Evolutionary conservation across 2,797 vertebrate species (phyloP).

Genomic region (Salarias fasciatus): DNA sequence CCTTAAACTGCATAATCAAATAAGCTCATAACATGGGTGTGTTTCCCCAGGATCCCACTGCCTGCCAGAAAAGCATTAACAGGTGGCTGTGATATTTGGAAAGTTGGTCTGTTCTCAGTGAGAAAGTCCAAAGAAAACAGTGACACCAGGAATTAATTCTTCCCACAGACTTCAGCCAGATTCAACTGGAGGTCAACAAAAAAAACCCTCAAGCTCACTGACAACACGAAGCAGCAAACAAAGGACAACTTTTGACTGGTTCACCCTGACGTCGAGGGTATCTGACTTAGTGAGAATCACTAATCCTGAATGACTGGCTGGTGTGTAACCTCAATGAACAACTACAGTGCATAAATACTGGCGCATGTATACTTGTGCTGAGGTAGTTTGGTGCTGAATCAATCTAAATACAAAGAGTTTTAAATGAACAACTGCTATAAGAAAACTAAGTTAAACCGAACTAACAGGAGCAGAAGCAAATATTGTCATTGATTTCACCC

Average conservation of each 20-base stretch:
- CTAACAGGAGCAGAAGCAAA: no score
- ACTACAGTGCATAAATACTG: no score
- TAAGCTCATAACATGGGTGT: slow-evolving; percentile 68
- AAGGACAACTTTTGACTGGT: not conserved
- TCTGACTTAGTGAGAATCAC: no score
- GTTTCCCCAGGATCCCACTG: slow-evolving; percentile 58
- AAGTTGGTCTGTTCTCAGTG: slow-evolving; percentile 70
- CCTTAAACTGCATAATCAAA: slow-evolving; percentile 62
- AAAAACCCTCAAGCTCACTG: slow-evolving; percentile 17
- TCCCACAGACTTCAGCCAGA: slow-evolving; percentile 55
- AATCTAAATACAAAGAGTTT: no score
- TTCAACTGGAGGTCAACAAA: slow-evolving; percentile 18
- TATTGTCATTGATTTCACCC: no score
- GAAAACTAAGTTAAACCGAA: no score
- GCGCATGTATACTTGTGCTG: no score
- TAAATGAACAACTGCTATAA: no score
- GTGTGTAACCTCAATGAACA: no score
- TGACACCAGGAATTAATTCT: slow-evolving; percentile 70
- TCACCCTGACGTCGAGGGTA: no score
- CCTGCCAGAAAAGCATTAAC: slow-evolving; percentile 63
- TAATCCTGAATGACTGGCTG: no score
- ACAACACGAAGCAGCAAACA: slow-evolving; percentile 14
- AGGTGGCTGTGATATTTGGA: slow-evolving; percentile 79
- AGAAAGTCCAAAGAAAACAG: slow-evolving; percentile 69
- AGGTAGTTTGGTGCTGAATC: no score